Conservation (phyloP, 1,140 invertebrate genomes). For the Dreissena polymorpha region DNA sequence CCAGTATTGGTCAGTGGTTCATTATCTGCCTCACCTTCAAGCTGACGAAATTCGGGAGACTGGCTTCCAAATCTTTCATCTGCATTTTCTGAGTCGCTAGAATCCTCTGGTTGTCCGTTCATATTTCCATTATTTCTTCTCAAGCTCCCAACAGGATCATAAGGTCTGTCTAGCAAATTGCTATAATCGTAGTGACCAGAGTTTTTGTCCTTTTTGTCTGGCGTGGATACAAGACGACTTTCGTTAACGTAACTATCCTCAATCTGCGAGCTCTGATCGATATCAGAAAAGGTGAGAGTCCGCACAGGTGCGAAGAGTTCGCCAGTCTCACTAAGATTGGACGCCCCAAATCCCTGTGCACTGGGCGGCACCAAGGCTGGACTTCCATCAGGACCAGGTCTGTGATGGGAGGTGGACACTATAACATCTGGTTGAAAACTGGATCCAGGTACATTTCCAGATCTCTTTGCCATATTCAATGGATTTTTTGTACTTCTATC, state of each 20-base stretch:
- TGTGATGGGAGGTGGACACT: slow-evolving; percentile 36
- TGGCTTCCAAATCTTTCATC: not conserved
- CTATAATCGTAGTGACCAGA: slow-evolving; percentile 25
- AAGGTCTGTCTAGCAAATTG: not conserved
- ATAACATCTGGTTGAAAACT: slow-evolving; percentile 49
- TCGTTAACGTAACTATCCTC: slow-evolving; percentile 41
- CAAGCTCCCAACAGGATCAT: slow-evolving; percentile 8
- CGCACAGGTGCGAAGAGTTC: slow-evolving; percentile 43
- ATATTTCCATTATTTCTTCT: not conserved
- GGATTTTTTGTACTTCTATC: too few relatives aligned
- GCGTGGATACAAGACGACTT: slow-evolving; percentile 47
- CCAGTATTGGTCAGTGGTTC: slow-evolving; percentile 40
- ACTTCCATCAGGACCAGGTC: slow-evolving; percentile 47
- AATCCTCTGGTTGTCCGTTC: slow-evolving; percentile 8
- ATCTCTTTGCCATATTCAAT: not conserved
- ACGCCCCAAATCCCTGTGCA: slow-evolving; percentile 24
- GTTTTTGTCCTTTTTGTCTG: slow-evolving; percentile 21
- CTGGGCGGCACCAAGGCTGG: slow-evolving; percentile 23
- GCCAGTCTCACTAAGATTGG: slow-evolving; percentile 39
- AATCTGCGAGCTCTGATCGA: slow-evolving; percentile 50
- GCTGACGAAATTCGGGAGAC: slow-evolving; percentile 39
- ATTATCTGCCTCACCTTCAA: slow-evolving; percentile 46
- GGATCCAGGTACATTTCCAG: not conserved
- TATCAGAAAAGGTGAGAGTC: slow-evolving; percentile 49
- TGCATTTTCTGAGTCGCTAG: slow-evolving; percentile 43